Conservation (phyloP, 1,140 invertebrate species). For the Cotesia vestalis region DNA sequence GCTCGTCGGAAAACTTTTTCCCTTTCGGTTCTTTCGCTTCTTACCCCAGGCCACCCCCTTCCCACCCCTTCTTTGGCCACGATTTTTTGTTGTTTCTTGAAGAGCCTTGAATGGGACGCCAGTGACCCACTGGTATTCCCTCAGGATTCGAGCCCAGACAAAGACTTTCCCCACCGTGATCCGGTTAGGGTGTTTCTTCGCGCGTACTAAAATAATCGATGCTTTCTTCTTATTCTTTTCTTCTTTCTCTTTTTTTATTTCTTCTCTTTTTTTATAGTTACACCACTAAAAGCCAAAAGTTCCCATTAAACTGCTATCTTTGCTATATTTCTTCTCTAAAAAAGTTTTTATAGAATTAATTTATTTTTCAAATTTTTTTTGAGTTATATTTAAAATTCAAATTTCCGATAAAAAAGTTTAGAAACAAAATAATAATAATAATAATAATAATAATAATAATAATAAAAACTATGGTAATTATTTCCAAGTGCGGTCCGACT, state of each 20-base stretch:
- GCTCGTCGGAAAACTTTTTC: slow-evolving; percentile 21
- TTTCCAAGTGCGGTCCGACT: too few species aligned
- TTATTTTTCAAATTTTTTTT: too few species aligned
- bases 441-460: too few species aligned
- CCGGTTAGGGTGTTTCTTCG: slow-evolving; percentile 42
- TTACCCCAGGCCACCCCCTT: slow-evolving; percentile 1
- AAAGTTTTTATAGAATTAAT: too few species aligned
- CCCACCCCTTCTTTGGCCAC: not conserved
- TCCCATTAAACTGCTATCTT: too few species aligned
- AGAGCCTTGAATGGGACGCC: slow-evolving; percentile 30
- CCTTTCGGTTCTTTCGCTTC: not conserved
- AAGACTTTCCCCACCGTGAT: slow-evolving; percentile 47
- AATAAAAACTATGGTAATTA: too few species aligned
- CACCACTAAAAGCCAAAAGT: too few species aligned
- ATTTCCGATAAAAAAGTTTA: too few species aligned
- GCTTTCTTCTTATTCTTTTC: slow-evolving; percentile 21
- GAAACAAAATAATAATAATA: too few species aligned
- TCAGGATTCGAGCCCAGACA: slow-evolving; percentile 46
- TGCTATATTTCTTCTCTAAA: too few species aligned
- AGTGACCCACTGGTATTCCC: slow-evolving; percentile 51
- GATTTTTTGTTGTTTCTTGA: slow-evolving; percentile 14
- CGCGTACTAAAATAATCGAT: slow-evolving; percentile 55
- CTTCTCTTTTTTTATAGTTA: too few species aligned
- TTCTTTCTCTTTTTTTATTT: not conserved
- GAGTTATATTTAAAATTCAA: too few species aligned